Conservation (phyloP, 2,797 vertebrate species). For the Thunnus albacares region DNA sequence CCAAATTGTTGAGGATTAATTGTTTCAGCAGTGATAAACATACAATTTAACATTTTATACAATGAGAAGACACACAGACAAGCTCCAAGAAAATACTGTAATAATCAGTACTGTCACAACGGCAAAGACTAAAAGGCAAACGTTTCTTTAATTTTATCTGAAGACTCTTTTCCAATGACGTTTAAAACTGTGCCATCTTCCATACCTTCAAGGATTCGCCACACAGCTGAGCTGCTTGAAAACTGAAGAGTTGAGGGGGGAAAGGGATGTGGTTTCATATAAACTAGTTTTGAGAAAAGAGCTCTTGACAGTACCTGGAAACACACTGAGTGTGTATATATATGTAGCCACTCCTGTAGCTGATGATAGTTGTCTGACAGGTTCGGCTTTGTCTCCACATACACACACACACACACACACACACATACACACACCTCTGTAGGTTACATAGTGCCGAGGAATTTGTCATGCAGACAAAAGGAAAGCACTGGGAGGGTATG, state of each 20-base stretch:
- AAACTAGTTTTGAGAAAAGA: conserved; percentile 45
- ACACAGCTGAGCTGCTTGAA: conserved; percentile 43
- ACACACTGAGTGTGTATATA: conserved; percentile 20
- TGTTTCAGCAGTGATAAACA: not conserved
- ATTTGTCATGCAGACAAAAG: conserved; percentile 68
- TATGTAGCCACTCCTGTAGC: conserved; percentile 49
- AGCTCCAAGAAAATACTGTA: too few species aligned
- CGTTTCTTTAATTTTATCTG: not conserved
- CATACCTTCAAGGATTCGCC: conserved; percentile 4
- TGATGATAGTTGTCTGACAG: conserved; percentile 64
- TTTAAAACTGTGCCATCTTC: conserved; percentile 12
- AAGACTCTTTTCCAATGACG: not conserved
- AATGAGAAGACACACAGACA: not conserved
- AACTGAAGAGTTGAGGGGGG: conserved; percentile 27
- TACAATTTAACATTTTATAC: not conserved
- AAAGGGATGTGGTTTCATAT: conserved; percentile 79
- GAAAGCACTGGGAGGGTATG: conserved; percentile 32
- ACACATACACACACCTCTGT: conserved; percentile 26
- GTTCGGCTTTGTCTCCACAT: conserved; percentile 53
- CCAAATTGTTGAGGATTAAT: not conserved
- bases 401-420: conserved; percentile 17
- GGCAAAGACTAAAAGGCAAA: too few species aligned
- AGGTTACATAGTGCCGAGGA: conserved; percentile 60
- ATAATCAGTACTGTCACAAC: not conserved
- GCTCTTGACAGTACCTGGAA: conserved; percentile 46